Conservation (phyloP, 1,140 invertebrate species). For the Dreissena polymorpha region DNA sequence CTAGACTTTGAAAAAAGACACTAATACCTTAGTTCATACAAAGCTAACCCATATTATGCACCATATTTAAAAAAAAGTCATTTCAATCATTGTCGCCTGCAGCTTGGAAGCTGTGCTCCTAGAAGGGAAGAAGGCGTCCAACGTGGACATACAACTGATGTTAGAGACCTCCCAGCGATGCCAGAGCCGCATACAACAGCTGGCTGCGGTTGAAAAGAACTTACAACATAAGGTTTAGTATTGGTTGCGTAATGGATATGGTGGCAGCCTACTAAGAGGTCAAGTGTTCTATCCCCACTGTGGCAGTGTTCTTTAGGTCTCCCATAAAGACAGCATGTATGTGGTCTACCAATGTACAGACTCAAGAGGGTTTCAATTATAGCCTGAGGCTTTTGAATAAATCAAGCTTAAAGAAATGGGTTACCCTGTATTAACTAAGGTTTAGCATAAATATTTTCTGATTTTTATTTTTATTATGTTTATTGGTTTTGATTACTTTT, state of each 20-base stretch:
- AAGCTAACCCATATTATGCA: no score
- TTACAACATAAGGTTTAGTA: slow-evolving; percentile 46
- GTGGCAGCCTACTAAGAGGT: background rate
- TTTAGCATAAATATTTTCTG: no score
- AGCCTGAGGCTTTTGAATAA: background rate
- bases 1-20: no score
- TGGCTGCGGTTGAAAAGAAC: slow-evolving; percentile 48
- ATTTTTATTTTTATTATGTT: no score
- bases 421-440: no score
- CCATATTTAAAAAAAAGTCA: no score
- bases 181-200: slow-evolving; percentile 62
- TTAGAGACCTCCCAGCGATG: slow-evolving; percentile 65
- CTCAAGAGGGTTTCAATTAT: background rate
- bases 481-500: no score
- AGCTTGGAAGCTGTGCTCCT: slow-evolving; percentile 67
- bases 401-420: background rate
- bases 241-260: background rate
- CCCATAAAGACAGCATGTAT: background rate
- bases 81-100: background rate
- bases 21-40: no score
- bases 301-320: background rate
- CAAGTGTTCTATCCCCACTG: background rate
- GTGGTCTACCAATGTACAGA: background rate
- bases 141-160: slow-evolving; percentile 74
- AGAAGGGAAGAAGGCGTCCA: slow-evolving; percentile 69